Base-by-base conservation (phyloP, 2,888 invertebrate species). In the Aethes cnicana region DNA sequence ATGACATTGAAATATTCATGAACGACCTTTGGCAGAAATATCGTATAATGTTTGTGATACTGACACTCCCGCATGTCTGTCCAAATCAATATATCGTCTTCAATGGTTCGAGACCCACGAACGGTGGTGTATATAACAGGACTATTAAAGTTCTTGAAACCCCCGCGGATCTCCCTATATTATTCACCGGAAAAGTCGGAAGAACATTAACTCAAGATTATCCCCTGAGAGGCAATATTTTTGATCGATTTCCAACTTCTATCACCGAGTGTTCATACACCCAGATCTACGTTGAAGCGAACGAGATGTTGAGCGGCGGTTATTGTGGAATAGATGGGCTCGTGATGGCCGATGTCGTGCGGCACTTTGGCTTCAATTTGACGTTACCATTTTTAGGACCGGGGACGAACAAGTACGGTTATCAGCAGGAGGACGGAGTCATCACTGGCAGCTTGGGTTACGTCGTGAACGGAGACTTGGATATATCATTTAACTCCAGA, bases 401-500 rank as follows among this genome's bases (percentile, higher is more conserved):
- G 0, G 33, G 44, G 3, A 66, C 63, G 39, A 25, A 58, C 14
- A 52, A 16, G 17, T 79, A 68, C 32, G 79, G 80, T 0, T 74
- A 66, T 20, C 56, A 47, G 5, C 25, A 46, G 0, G 33, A 26
- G 1, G 43, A 60, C 2, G 62, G 66, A 2, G 42, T 55, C 3
- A 16, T 46, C 2, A 67, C 63, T 2, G 79, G 79, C 0, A 71
- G 68, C 42, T 64, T 81, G 9, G 73, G 72, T 1, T 67, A 73
- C 35, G 54, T 79, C 1, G 20, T 69, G 9, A 56, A 61, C 1
- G 53, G 62, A 4, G 58, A 70, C 21, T 53, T 76, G 14, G 81
- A 81, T 33, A 65, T 81, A 47, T 80, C 81, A 0, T 81, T 81
- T 23, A 79, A 80, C 58, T 76, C 81, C 2, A 67, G 81, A 44